Conservation (phyloP, 2,113 vertebrate species). For the Nipponia nippon region DNA sequence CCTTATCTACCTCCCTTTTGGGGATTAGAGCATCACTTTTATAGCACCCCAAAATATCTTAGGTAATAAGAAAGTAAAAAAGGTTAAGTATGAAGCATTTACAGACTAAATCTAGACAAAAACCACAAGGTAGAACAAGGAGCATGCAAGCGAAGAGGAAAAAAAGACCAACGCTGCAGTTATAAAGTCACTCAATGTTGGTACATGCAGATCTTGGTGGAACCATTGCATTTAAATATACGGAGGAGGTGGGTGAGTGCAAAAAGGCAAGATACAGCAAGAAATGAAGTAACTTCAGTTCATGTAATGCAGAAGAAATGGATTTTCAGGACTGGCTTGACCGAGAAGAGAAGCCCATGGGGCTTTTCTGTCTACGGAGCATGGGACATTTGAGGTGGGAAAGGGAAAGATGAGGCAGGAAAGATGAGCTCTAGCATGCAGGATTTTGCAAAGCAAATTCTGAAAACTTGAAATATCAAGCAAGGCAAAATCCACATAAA, state of each 20-base stretch:
- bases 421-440: background rate
- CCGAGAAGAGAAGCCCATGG: background rate
- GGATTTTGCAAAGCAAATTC: background rate
- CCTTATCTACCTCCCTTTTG: background rate
- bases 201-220: background rate
- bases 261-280: background rate
- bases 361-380: background rate
- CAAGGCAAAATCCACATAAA: background rate
- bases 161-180: background rate
- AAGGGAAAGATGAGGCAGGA: background rate
- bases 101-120: background rate
- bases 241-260: background rate
- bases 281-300: background rate
- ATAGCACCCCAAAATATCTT: background rate
- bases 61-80: background rate
- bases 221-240: background rate
- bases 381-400: background rate
- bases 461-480: background rate
- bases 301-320: background rate
- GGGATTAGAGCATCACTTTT: background rate
- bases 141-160: background rate
- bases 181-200: background rate
- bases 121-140: background rate
- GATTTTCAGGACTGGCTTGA: background rate
- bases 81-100: background rate